A percentile compares a stretch with the other conserved stretches of the same genome.
phyloP scores from a whole-genome alignment of 2,888 invertebrate species.

The Antitype chi region DNA sequence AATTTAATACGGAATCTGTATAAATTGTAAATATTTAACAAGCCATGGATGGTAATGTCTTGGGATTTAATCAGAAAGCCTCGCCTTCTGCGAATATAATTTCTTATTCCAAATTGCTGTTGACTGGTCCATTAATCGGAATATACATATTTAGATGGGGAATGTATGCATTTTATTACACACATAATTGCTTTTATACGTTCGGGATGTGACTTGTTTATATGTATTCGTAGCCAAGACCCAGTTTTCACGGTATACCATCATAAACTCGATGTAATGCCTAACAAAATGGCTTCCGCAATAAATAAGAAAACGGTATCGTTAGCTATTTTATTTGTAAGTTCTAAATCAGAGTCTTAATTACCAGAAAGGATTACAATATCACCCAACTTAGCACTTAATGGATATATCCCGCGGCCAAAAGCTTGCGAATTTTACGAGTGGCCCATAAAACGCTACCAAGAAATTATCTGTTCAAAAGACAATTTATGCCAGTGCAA shows the following conservation, averaged over 20 bases:
- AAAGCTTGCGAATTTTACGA: slow-evolving; percentile 78
- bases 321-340: slow-evolving; percentile 26
- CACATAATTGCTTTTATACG: slow-evolving; percentile 29
- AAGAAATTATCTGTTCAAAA: slow-evolving; percentile 84
- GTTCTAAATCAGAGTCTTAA: slow-evolving; percentile 61
- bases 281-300: slow-evolving; percentile 17
- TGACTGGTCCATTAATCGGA: slow-evolving; percentile 51
- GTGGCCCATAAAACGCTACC: slow-evolving; percentile 76
- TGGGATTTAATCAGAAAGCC: slow-evolving; percentile 72
- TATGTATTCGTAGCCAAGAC: slow-evolving; percentile 8
- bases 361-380: slow-evolving; percentile 60
- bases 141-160: slow-evolving; percentile 26
- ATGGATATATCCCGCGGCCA: slow-evolving; percentile 66
- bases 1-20: slow-evolving; percentile 70
- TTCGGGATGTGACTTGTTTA: slow-evolving; percentile 30
- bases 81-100: slow-evolving; percentile 67
- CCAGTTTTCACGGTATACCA: neutral
- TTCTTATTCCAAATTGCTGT: slow-evolving; percentile 65
- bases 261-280: slow-evolving; percentile 18
- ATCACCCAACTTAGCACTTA: slow-evolving; percentile 62
- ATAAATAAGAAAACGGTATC: slow-evolving; percentile 33
- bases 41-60: slow-evolving; percentile 68
- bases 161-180: slow-evolving; percentile 35
- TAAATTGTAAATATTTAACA: slow-evolving; percentile 76
- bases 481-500: slow-evolving; percentile 85